Conservation (phyloP, 2,113 vertebrate genomes). For the Xyliphius kryptos region DNA sequence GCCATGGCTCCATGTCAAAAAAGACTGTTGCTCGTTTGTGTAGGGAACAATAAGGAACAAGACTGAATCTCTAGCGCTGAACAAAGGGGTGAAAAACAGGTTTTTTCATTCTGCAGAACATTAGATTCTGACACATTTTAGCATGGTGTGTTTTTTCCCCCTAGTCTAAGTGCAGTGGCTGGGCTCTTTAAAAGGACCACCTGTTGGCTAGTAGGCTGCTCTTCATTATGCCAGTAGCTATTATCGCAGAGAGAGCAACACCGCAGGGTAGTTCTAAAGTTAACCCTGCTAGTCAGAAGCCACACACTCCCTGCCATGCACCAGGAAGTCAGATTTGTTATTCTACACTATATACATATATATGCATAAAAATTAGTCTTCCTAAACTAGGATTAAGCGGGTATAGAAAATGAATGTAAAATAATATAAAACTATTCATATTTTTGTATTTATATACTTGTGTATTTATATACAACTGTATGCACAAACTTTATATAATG, state of each 20-base stretch:
- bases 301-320: too few species aligned
- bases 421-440: too few species aligned
- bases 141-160: slow-evolving; percentile 69
- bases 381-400: too few species aligned
- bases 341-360: slow-evolving; percentile 34
- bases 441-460: too few species aligned
- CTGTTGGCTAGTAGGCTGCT: slow-evolving; percentile 90
- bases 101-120: slow-evolving; percentile 98
- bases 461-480: too few species aligned
- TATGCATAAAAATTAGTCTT: too few species aligned
- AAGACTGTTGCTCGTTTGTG: slow-evolving; percentile 99
- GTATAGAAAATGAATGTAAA: too few species aligned
- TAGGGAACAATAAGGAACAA: slow-evolving; percentile 91
- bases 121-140: slow-evolving; percentile 98
- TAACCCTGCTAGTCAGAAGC: slow-evolving; percentile 61
- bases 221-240: slow-evolving; percentile 88
- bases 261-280: slow-evolving; percentile 65
- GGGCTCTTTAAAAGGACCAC: slow-evolving; percentile 92
- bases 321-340: too few species aligned
- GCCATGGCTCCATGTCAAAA: slow-evolving; percentile 98
- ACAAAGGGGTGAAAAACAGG: slow-evolving; percentile 98
- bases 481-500: too few species aligned
- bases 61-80: slow-evolving; percentile 91
- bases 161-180: slow-evolving; percentile 85
- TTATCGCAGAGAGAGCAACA: slow-evolving; percentile 65